Base-by-base conservation (phyloP, 2,113 vertebrate genomes). In the Arothron firmamentum region DNA sequence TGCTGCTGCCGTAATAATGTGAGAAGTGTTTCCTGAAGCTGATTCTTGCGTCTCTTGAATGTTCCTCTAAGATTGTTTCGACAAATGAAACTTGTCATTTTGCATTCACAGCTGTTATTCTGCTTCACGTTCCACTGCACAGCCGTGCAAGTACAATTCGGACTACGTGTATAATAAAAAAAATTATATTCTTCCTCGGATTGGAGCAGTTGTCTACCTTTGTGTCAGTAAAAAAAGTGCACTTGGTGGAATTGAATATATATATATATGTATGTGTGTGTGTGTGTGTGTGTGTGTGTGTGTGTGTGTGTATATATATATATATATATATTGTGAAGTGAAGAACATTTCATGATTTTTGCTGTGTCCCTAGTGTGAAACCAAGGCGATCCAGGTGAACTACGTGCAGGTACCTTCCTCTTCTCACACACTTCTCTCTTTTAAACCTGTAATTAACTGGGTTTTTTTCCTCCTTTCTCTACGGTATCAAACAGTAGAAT, bases 121-220 rank as follows among this genome's bases (percentile, higher is more conserved):
- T 60, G 57, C 64, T 65, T 59, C 23, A 25, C 18, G 43, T 78
- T 69, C 47, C 6, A 8, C 51, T 65, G 46, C 21, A 70, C 23
- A 59, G 61, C 62, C 67, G 67, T 72, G 14, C 21, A 65, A 65
- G 64, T 57, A 50, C 3, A 80, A 51, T 69, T 78, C 76, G 28
- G 53, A 68, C 28, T 0, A 1, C 58, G 59, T 77, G 57, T 62
- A 68, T 5, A 79, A 76, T 70, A 77, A 62, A 56, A 11, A 31
- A 19, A 19, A 51, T 13, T 28, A 43, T 56, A 17, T 57, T 51
- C 16, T 50, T 1, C 3, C 20, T 0, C n/a, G 16, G 47, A 49
- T 16, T 28, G 6, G 6, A 28, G 4, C 25, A 28, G 25, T 7
- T 28, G 25, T 28, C 25, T 23, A 23, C 21, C 21, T 3, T 23